Base-by-base conservation (phyloP, 2,113 vertebrate genomes). In the Brachyistius frenatus region DNA sequence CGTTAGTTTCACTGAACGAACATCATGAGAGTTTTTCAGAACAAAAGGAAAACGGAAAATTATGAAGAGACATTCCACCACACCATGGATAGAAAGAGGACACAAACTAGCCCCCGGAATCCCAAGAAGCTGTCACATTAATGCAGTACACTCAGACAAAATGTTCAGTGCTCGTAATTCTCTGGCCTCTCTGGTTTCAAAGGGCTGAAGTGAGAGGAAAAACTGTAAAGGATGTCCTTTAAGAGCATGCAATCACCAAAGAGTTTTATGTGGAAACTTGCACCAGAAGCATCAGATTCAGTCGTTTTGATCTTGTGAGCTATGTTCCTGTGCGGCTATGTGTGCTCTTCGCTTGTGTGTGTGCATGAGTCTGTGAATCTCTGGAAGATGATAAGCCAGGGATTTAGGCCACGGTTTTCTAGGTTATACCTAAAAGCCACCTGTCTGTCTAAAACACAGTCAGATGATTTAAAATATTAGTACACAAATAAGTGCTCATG, bases 351-450 rank as follows among this genome's bases (percentile, higher is more conserved):
- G 33, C 50, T 47, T 64, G 50, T 47, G 57, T 36, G 63, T 35
- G 63, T 23, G 36, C 7, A 4, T n/a, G 58, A 2, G 57, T 76
- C 0, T 67, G 64, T 83, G 60, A 15, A 62, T 66, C 64, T 79
- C 75, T 78, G 69, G 31, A 73, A 62, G 81, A 87, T 76, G 71
- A 83, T 88, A 81, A 89, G 62, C 70, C 63, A 46, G 16, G 73
- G 85, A 91, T 86, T 92, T 85, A 85, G 89, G 88, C 64, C 86
- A 87, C 57, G 53, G 60, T 72, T 88, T 85, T 87, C 83, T 90
- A 80, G 88, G 84, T 87, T 87, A 84, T 88, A 89, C 66, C 70
- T 83, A 88, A 84, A 89, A 88, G 83, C 86, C 84, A 89, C 88
- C 82, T 87, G 84, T 89, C 80, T 33, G 41, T 85, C 68, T 78